phyloP scores from a whole-genome alignment of 1,140 invertebrate genomes.

The Helicorthomorpha holstii region DNA sequence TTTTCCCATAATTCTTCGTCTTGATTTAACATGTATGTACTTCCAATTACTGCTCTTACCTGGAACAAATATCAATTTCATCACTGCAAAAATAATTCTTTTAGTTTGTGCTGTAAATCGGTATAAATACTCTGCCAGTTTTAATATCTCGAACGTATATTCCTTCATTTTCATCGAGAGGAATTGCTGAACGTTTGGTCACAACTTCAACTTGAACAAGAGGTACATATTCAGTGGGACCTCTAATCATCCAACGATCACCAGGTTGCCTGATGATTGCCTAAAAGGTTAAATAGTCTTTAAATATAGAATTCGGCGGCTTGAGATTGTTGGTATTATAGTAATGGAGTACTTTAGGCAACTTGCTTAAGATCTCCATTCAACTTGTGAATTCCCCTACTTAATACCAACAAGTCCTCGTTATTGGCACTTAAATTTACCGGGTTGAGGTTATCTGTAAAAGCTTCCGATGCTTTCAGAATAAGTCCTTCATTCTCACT shows the following conservation, averaged over 20 bases:
- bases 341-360: too few relatives aligned
- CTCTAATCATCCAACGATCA: constrained; percentile 34
- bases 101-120: too few relatives aligned
- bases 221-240: constrained; percentile 33
- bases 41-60: constrained; percentile 30
- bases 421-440: too few relatives aligned
- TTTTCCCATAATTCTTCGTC: constrained; percentile 37
- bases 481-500: constrained; percentile 34
- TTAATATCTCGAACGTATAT: constrained; percentile 36
- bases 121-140: constrained; percentile 24
- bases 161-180: constrained; percentile 36
- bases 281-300: too few relatives aligned
- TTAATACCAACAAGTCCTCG: too few relatives aligned
- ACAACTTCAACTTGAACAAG: constrained; percentile 34
- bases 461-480: constrained; percentile 27
- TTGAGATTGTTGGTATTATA: too few relatives aligned
- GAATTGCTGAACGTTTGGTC: constrained; percentile 28
- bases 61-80: too few relatives aligned
- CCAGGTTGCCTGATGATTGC: constrained; percentile 24
- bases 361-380: too few relatives aligned
- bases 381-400: too few relatives aligned
- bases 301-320: too few relatives aligned
- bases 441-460: too few relatives aligned
- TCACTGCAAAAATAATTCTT: too few relatives aligned
- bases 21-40: constrained; percentile 35